Conservation (phyloP, 2,888 invertebrate genomes). For the Globia sparganii region DNA sequence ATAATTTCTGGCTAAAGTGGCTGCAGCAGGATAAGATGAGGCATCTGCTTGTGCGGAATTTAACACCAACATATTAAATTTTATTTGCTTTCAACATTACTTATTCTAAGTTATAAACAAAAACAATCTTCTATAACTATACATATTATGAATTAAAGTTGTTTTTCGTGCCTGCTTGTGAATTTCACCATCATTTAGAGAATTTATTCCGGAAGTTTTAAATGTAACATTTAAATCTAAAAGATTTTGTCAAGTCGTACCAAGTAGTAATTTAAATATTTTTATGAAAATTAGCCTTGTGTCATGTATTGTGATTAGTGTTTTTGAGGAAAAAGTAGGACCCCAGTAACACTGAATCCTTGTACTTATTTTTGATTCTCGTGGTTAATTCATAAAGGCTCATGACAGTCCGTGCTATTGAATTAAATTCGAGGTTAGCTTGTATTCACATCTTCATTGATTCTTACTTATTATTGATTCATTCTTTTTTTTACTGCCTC, state of each 20-base stretch:
- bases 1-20: not conserved
- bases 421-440: slow-evolving; percentile 23
- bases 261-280: not conserved
- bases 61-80: no score
- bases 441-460: not conserved
- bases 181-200: not conserved
- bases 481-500: not conserved
- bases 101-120: not conserved
- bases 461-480: not conserved
- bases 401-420: slow-evolving; percentile 8
- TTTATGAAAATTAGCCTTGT: not conserved
- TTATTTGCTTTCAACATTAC: not conserved
- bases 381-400: slow-evolving; percentile 17
- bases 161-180: not conserved
- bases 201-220: not conserved
- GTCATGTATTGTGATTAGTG: not conserved
- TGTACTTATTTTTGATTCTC: not conserved
- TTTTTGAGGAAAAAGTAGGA: not conserved
- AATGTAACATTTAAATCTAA: not conserved
- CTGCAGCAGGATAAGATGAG: not conserved
- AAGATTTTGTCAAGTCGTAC: not conserved
- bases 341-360: not conserved
- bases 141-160: not conserved
- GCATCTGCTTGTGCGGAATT: not conserved
- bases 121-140: not conserved